Base-by-base conservation (phyloP, 2,113 vertebrate species). In the Rissa tridactyla region DNA sequence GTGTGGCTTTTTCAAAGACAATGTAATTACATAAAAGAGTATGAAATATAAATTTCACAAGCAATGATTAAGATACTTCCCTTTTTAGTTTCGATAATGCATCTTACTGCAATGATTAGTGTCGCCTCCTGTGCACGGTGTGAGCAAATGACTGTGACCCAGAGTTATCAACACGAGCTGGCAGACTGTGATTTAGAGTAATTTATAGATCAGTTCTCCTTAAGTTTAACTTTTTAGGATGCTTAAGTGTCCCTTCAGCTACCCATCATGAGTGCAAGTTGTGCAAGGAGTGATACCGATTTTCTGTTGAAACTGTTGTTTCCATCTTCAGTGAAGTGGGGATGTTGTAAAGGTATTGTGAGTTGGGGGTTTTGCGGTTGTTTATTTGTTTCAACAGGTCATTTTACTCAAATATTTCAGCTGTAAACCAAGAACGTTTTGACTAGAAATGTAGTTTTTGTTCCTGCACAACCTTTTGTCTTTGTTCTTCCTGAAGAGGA, bases 71-170 rank as follows among this genome's bases (percentile, higher is more conserved):
- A 68, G 20, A 36, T 62, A 52, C 8, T 86, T 80, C 4, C 15
- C 7, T 30, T 52, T 70, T 25, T 34, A n/a, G 6, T 46, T 80
- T 76, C 55, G 6, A 11, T 69, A 68, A 47, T 44, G 26, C n/a
- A 51, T 49, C 10, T 14, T 54, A 8, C 15, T 54, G 19, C 46
- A 88, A 36, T 40, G 38, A 36, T 29, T n/a, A 42, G 11, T 82
- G 23, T 79, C 3, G 9, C 15, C 7, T 76, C 0, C 0, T n/a
- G 27, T 54, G 23, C n/a, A 14, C 1, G 1, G 15, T 55, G 38
- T 70, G 40, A 84, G 42, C 15, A 77, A 79, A 58, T 3, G 12
- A 21, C 40, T 88, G 10, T 77, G 40, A 79, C 6, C n/a, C 51
- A 34, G 30, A 64, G 11, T 20, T 83, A 46, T 54, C 14, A 62